phyloP scores from a whole-genome alignment of 2,797 vertebrate genomes.

The Mormyrus proboscirostris region DNA sequence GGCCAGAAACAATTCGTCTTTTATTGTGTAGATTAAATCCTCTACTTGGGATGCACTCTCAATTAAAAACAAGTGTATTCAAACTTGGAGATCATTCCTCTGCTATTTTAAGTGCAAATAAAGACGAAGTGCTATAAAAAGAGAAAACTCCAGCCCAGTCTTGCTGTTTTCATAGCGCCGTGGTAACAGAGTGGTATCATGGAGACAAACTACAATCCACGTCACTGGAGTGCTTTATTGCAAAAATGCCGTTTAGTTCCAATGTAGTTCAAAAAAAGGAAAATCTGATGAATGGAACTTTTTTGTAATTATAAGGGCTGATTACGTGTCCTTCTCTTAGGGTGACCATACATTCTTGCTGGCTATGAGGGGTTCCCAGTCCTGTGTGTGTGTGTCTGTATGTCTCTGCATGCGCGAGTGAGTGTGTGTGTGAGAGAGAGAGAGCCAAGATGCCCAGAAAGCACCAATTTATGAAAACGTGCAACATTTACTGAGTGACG shows the following conservation, averaged over 20 bases:
- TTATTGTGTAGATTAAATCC: conserved; percentile 36
- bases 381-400: not conserved
- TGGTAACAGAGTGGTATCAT: not conserved
- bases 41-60: conserved; percentile 29
- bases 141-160: not conserved
- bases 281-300: not conserved
- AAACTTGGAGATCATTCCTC: conserved; percentile 5
- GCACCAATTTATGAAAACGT: conserved; percentile 22
- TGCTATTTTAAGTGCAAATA: conserved; percentile 13
- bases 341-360: not conserved
- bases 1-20: conserved; percentile 18
- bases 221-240: not conserved
- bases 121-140: not conserved
- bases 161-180: not conserved
- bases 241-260: not conserved
- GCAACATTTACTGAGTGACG: conserved; percentile 49
- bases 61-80: conserved; percentile 20
- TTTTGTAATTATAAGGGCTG: not conserved
- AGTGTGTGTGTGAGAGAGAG: not conserved
- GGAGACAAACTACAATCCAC: not conserved
- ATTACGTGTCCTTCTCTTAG: not conserved
- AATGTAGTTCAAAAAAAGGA: not conserved
- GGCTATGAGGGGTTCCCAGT: not conserved
- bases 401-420: not conserved
- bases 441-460: conserved; percentile 21